phyloP scores from a whole-genome alignment of 2,888 invertebrate genomes.

The Gandaritis pyraliata region DNA sequence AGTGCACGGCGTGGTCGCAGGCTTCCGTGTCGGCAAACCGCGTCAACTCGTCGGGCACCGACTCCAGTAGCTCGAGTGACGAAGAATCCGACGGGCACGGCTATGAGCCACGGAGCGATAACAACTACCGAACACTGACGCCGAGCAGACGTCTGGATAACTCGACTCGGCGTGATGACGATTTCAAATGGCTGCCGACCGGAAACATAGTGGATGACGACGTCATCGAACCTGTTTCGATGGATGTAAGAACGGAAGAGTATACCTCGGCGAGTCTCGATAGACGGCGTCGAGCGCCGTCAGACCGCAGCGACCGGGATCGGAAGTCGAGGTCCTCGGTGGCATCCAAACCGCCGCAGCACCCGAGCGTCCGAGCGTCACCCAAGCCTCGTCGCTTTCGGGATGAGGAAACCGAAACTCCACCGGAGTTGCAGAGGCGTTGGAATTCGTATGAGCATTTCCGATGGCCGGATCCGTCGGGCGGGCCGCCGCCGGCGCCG shows the following conservation, averaged over 20 bases:
- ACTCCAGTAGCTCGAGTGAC: conserved; percentile 67
- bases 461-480: conserved; percentile 79
- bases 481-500: conserved; percentile 42
- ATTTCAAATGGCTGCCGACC: conserved; percentile 87
- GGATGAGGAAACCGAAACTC: conserved; percentile 71
- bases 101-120: conserved; percentile 84
- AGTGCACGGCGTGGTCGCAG: conserved; percentile 80
- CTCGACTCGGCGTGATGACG: conserved; percentile 86
- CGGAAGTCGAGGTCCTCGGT: conserved; percentile 86
- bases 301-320: conserved; percentile 85
- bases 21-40: conserved; percentile 69
- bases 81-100: conserved; percentile 71
- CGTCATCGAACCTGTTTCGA: conserved; percentile 54
- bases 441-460: conserved; percentile 85
- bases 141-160: conserved; percentile 78
- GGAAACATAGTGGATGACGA: conserved; percentile 68
- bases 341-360: conserved; percentile 80
- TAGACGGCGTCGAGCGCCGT: conserved; percentile 78
- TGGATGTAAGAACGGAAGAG: conserved; percentile 65
- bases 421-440: conserved; percentile 74
- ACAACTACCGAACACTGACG: conserved; percentile 84
- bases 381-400: conserved; percentile 70
- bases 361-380: conserved; percentile 73
- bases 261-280: conserved; percentile 81
- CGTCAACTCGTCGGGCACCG: conserved; percentile 72